These are phyloP conservation scores for Drosophila infuscata DNA, from an alignment of 2,888 invertebrate species.

Conservation along the genomic window DNA sequence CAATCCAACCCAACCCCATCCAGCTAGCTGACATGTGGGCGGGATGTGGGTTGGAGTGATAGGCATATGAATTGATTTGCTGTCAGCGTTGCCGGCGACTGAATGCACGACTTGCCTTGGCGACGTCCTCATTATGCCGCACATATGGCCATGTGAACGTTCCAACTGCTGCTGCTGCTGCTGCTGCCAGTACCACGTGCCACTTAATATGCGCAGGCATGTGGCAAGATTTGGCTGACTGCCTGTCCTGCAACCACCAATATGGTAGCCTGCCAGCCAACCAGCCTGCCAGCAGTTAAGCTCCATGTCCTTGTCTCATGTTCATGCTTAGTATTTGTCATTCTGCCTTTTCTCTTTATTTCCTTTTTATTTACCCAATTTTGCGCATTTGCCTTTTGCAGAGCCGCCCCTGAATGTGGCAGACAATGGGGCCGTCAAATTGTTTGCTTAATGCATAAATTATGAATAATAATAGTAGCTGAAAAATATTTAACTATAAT, in stretches of 20 bases:
- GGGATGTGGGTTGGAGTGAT: constrained; percentile 15
- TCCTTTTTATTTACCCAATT: constrained; percentile 30
- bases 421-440: constrained; percentile 39
- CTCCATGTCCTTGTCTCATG: constrained; percentile 29
- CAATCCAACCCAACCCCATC: background rate
- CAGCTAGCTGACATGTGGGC: constrained; percentile 6
- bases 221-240: constrained; percentile 68
- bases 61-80: constrained; percentile 79
- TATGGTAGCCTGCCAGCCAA: background rate
- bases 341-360: constrained; percentile 10
- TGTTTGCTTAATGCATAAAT: constrained; percentile 32
- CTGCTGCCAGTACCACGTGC: constrained; percentile 57
- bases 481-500: constrained; percentile 17
- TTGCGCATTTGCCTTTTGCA: constrained; percentile 59
- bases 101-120: constrained; percentile 73
- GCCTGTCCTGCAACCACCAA: constrained; percentile 38
- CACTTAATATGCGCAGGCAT: constrained; percentile 78
- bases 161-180: constrained; percentile 14
- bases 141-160: constrained; percentile 68
- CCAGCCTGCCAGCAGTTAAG: constrained; percentile 19
- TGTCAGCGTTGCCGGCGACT: constrained; percentile 59
- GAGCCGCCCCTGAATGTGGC: constrained; percentile 10
- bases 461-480: constrained; percentile 42
- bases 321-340: constrained; percentile 41
- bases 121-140: constrained; percentile 74